Base-by-base conservation (phyloP, 2,113 vertebrate genomes). In the Notechis scutatus region DNA sequence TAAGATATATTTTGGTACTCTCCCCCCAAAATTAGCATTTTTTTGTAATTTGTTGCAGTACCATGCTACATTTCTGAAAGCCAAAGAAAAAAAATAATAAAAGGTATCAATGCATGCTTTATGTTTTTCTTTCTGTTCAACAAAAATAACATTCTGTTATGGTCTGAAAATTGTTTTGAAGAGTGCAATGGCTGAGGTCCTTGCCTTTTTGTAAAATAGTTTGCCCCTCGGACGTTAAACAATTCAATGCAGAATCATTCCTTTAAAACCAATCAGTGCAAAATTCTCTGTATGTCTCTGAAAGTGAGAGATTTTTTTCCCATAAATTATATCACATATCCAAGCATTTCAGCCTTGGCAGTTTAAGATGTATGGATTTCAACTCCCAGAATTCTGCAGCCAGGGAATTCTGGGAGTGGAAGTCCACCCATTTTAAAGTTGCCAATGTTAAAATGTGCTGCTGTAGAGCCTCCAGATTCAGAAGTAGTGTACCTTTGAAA, bases 41-140 rank as follows among this genome's bases (percentile, higher is more conserved):
- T 94, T 94, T 95, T 95, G 42, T 0, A 1, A 89, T 21, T 42
- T 55, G 8, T 54, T 54, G 34, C 69, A 18, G 5, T 4, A 90
- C 95, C 96, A 94, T 87, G 95, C 93, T 94, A 95, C 88, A 93
- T 96, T 96, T 95, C 85, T 4, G 8, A 69, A 64, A 45, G 45
- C 3, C 20, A 20, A 74, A 64, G 55, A 90, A 88, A 74, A 90
- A 47, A 47, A 47, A 61, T 20, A 50, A 64, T 81, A 39, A 39
- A 45, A n/a, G 47, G n/a, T 50, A 85, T 24, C 95, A 88, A 87
- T 94, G 94, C 97, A 95, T 96, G 95, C 97, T 91, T 88, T 52
- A 0, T 85, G 94, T 3, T 12, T 5, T 20, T 81, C 50, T 54
- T 88, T 39, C 55, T 2, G 5, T 6, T n/a, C 47, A 88, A 29